Conservation (phyloP, 1,140 invertebrate genomes). For the Holotrichia oblita region DNA sequence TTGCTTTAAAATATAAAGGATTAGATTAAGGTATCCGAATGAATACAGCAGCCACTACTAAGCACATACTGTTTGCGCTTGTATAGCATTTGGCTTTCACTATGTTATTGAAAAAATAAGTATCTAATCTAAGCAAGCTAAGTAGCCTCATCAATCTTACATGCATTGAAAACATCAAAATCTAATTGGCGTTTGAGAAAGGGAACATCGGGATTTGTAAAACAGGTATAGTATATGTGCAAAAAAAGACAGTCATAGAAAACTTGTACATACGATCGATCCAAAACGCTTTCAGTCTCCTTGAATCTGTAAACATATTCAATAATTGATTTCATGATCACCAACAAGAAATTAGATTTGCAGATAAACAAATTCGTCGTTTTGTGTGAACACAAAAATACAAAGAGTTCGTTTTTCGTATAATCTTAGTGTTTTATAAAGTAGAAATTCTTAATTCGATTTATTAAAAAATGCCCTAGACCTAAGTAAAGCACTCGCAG, state of each 20-base stretch:
- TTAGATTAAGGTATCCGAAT: background rate
- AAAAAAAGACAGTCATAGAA: slow-evolving; percentile 42
- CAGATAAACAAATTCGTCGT: background rate
- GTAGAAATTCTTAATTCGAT: too few relatives aligned
- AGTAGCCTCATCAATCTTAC: slow-evolving; percentile 14
- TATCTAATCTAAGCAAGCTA: slow-evolving; percentile 35
- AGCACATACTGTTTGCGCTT: background rate
- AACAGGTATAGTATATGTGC: background rate
- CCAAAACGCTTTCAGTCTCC: slow-evolving; percentile 83
- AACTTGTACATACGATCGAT: slow-evolving; percentile 81
- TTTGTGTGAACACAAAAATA: too few relatives aligned
- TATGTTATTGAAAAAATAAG: background rate
- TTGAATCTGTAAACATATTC: slow-evolving; percentile 81
- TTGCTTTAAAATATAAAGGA: too few relatives aligned
- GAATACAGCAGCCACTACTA: background rate
- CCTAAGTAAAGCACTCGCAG: too few relatives aligned
- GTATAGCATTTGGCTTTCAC: background rate
- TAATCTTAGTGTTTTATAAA: too few relatives aligned
- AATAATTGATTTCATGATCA: slow-evolving; percentile 14
- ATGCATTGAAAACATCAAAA: slow-evolving; percentile 28
- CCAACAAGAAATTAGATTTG: background rate
- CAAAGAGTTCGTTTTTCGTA: too few relatives aligned
- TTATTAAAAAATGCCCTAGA: too few relatives aligned
- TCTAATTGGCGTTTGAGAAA: slow-evolving; percentile 22
- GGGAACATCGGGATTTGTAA: slow-evolving; percentile 2